Evolutionary conservation across 2,113 vertebrate genomes (phyloP).

Genomic region (Crotalus helleri): DNA sequence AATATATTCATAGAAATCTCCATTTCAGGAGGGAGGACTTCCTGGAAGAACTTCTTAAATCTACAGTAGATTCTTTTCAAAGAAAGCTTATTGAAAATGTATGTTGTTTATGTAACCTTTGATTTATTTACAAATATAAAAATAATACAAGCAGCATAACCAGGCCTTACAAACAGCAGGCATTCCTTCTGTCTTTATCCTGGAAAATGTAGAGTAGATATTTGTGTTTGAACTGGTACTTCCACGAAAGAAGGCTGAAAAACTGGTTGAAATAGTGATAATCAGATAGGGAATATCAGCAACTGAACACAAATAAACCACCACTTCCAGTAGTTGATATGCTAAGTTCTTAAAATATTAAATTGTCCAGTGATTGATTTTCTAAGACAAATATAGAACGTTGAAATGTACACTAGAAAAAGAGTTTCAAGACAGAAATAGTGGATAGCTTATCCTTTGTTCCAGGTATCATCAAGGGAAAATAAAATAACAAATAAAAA

Average conservation of each 20-base stretch:
- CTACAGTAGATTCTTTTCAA: neutral
- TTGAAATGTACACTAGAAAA: neutral
- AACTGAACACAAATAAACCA: neutral
- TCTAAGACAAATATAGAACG: neutral
- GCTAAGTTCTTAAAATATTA: neutral
- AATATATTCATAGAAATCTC: neutral
- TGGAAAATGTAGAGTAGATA: neutral
- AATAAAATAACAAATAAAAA: neutral
- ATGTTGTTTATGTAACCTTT: neutral
- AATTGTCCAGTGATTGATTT: neutral
- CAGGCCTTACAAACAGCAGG: neutral
- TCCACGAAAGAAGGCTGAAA: neutral
- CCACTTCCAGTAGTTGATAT: neutral
- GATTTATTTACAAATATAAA: neutral
- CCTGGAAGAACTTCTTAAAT: neutral
- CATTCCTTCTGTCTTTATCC: neutral
- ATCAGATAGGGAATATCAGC: neutral
- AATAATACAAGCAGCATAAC: neutral
- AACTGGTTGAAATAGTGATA: neutral
- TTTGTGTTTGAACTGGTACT: neutral
- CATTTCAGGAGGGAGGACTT: neutral
- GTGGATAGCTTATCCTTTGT: neutral
- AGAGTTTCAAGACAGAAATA: neutral
- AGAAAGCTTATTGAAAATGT: neutral
- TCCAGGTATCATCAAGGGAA: neutral